A percentile compares a stretch with the other conserved stretches of the same genome.
These are phyloP conservation scores for Drosophila rhopaloa DNA, from an alignment of 1,140 invertebrate species.

Conservation along the genomic window DNA sequence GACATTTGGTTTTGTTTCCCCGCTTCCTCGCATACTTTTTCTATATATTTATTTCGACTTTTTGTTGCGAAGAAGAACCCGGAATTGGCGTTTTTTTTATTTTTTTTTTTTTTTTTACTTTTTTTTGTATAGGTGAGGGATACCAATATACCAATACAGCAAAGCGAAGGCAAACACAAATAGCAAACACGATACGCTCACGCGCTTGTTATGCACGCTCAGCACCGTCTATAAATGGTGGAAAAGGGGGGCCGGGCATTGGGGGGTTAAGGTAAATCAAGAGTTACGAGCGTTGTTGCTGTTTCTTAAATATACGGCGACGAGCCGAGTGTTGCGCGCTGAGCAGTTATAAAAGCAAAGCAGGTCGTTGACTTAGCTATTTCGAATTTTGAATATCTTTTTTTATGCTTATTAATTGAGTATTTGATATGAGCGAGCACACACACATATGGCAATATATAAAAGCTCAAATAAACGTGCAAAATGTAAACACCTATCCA, in stretches of 20 bases:
- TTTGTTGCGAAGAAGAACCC: slow-evolving; percentile 74
- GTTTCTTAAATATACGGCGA: slow-evolving; percentile 50
- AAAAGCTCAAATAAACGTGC: slow-evolving; percentile 18
- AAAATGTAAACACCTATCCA: slow-evolving; percentile 13
- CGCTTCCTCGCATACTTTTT: slow-evolving; percentile 25
- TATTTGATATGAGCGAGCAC: slow-evolving; percentile 75
- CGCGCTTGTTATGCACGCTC: slow-evolving; percentile 82
- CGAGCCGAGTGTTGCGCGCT: slow-evolving; percentile 18
- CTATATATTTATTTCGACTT: slow-evolving; percentile 21
- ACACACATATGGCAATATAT: slow-evolving; percentile 15
- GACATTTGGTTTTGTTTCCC: slow-evolving; percentile 51
- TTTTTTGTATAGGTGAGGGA: slow-evolving; percentile 15
- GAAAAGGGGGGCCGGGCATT: not conserved
- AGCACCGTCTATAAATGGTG: slow-evolving; percentile 50
- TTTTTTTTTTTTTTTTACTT: slow-evolving; percentile 12
- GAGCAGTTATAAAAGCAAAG: slow-evolving; percentile 81
- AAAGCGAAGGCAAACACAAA: slow-evolving; percentile 37
- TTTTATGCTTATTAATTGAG: slow-evolving; percentile 84
- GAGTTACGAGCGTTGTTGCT: slow-evolving; percentile 48
- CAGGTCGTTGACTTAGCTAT: slow-evolving; percentile 83
- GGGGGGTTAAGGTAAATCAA: slow-evolving; percentile 41
- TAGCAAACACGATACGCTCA: slow-evolving; percentile 69
- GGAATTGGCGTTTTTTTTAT: slow-evolving; percentile 66
- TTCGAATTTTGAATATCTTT: slow-evolving; percentile 63
- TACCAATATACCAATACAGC: slow-evolving; percentile 44